Percentiles rank a stretch among this genome's conserved stretches.
These are phyloP conservation scores for Gallinago jamesoni DNA, from an alignment of 2,113 vertebrate species.

Conservation along the genomic window DNA sequence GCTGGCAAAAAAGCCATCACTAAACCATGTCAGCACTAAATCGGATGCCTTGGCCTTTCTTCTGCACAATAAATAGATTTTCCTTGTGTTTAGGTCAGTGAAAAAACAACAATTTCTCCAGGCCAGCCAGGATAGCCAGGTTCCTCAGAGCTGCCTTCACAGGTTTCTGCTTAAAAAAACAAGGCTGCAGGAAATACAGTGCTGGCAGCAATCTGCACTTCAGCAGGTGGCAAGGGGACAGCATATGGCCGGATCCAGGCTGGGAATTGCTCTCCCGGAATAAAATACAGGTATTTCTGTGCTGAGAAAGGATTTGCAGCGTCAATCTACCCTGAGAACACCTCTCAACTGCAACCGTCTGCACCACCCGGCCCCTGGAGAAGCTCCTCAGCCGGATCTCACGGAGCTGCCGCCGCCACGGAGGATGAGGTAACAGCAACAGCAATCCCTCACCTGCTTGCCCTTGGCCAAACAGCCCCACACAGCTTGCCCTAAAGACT, in stretches of 20 bases:
- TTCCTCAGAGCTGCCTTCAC: background rate
- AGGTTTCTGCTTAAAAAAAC: background rate
- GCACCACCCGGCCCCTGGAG: background rate
- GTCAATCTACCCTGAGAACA: background rate
- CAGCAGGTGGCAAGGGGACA: background rate
- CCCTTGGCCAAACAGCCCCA: background rate
- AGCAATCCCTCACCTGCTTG: background rate
- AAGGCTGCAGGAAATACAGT: background rate
- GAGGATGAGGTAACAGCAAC: background rate
- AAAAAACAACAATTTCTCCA: background rate
- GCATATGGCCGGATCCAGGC: background rate
- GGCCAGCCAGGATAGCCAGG: background rate
- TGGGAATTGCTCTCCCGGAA: background rate
- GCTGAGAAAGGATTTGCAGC: background rate
- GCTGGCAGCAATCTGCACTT: background rate
- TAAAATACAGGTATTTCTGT: background rate
- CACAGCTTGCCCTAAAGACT: background rate
- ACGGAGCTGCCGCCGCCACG: fast-evolving
- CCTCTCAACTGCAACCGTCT: fast-evolving
- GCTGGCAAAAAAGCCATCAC: too few relatives aligned
- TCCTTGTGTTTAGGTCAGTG: background rate
- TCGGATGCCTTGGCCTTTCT: background rate
- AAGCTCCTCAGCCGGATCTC: background rate
- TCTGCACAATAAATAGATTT: background rate
- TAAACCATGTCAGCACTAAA: too few relatives aligned